phyloP scores from a whole-genome alignment of 2,797 vertebrate species.

The Fistularia commersonii region DNA sequence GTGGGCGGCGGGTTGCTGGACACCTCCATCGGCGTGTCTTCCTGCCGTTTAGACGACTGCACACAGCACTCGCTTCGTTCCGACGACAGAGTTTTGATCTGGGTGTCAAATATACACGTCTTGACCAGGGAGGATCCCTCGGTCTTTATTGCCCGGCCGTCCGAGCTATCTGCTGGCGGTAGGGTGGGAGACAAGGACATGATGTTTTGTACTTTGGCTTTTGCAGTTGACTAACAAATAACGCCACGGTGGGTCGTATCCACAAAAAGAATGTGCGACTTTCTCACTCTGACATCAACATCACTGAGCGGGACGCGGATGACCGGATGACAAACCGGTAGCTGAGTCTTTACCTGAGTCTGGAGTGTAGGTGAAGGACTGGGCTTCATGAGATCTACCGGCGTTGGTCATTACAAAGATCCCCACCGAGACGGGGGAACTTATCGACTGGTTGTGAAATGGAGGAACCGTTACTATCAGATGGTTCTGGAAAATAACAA shows the following conservation, averaged over 20 bases:
- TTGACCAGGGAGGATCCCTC: constrained; percentile 86
- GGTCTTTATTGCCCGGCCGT: constrained; percentile 86
- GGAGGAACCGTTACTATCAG: constrained; percentile 96
- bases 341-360: constrained; percentile 81
- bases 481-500: constrained; percentile 82
- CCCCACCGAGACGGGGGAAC: constrained; percentile 87
- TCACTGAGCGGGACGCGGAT: too few species aligned
- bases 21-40: constrained; percentile 95
- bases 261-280: too few species aligned
- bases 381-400: constrained; percentile 92
- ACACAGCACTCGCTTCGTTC: constrained; percentile 79
- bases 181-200: constrained; percentile 17
- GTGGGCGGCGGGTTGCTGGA: constrained; percentile 81
- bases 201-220: too few species aligned
- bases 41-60: constrained; percentile 83
- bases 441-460: constrained; percentile 90
- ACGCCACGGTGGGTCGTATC: too few species aligned
- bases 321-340: too few species aligned
- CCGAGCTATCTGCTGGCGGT: constrained; percentile 73
- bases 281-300: too few species aligned
- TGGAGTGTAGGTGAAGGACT: constrained; percentile 95
- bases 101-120: constrained; percentile 91
- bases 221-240: too few species aligned
- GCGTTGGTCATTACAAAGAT: constrained; percentile 97
- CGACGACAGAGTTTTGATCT: constrained; percentile 79